These are phyloP conservation scores for Eupithecia insigniata DNA, from an alignment of 2,888 invertebrate genomes.

Conservation along the genomic window DNA sequence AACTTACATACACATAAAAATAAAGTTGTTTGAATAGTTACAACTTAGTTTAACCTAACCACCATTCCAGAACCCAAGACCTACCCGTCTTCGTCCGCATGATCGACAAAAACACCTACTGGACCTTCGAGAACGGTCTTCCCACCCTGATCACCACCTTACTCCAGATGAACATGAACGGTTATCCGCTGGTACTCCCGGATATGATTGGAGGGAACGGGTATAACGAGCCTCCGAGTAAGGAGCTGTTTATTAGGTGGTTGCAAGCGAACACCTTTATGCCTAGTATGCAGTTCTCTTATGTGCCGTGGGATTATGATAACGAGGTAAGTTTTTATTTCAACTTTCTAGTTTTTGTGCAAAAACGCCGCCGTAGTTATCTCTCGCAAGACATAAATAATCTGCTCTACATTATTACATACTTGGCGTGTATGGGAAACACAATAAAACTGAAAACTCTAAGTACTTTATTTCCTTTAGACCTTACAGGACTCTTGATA, in stretches of 20 bases:
- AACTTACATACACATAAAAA: too few species aligned
- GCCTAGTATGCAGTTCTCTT: slow-evolving; percentile 91
- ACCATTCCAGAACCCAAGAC: slow-evolving; percentile 84
- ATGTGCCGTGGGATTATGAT: slow-evolving; percentile 91
- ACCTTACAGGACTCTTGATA: too few species aligned
- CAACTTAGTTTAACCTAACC: too few species aligned
- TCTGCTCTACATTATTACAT: too few species aligned
- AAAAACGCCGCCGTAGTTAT: too few species aligned
- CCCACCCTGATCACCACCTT: slow-evolving; percentile 89
- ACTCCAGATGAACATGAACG: slow-evolving; percentile 85
- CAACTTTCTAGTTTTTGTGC: neutral
- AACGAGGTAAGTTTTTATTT: slow-evolving; percentile 65
- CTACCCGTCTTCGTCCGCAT: slow-evolving; percentile 89
- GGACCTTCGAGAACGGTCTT: slow-evolving; percentile 88
- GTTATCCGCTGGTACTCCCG: slow-evolving; percentile 89
- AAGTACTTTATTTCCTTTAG: too few species aligned
- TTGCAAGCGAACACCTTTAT: slow-evolving; percentile 90
- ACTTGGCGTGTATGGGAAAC: too few species aligned
- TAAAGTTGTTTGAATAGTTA: too few species aligned
- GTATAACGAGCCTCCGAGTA: slow-evolving; percentile 74
- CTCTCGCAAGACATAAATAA: too few species aligned
- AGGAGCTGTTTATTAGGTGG: slow-evolving; percentile 90
- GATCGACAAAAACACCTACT: slow-evolving; percentile 89
- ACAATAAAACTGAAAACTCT: too few species aligned
- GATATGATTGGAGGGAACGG: slow-evolving; percentile 90